Base-by-base conservation (phyloP, 2,113 vertebrate species). In the Rhea pennata region DNA sequence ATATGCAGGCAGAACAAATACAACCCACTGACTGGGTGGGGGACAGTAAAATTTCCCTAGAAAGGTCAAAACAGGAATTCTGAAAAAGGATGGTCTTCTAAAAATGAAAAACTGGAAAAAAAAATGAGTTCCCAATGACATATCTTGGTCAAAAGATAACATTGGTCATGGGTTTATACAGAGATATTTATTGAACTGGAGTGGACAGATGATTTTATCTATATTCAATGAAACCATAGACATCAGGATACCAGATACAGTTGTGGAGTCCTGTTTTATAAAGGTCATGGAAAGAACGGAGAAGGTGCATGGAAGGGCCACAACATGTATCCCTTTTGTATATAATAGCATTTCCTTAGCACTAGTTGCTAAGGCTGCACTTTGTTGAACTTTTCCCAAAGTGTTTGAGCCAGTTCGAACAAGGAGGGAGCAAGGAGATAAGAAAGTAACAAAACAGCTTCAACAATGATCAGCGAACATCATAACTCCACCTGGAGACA, bases 31-130 rank as follows among this genome's bases (percentile, higher is more conserved):
- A 36, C 12, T 15, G 20, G 6, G 22, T 16, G 42, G 51, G 11
- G 14, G 3, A 65, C 13, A 22, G 29, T 3, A 40, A 10, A 70
- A 9, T 48, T 74, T 53, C 15, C 26, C 39, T n/a, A 54, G 26
- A 69, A 56, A 24, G 24, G 7, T 15, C 39, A 40, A 75, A 31
- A 11, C 21, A 42, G 6, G 31, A 24, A 21, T 88, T 48, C 24
- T 79, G 36, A 5, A 54, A 73, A 15, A 9, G 26, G 3, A 10
- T 0, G 1, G 31, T 3, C 4, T 23, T 6, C 4, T 58, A 3
- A 23, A 56, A 87, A 42, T 2, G 46, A 85, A 87, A 81, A 23
- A 3, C 11, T 58, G 27, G 23, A 90, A 46, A 3, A 61, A 61
- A 83, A 88, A 70, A 0, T 29, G 3, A 69, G 15, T 36, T 82